Percentiles rank a stretch among this genome's conserved stretches.
phyloP scores from a whole-genome alignment of 2,888 invertebrate species.

The Muschampia plurimacula region DNA sequence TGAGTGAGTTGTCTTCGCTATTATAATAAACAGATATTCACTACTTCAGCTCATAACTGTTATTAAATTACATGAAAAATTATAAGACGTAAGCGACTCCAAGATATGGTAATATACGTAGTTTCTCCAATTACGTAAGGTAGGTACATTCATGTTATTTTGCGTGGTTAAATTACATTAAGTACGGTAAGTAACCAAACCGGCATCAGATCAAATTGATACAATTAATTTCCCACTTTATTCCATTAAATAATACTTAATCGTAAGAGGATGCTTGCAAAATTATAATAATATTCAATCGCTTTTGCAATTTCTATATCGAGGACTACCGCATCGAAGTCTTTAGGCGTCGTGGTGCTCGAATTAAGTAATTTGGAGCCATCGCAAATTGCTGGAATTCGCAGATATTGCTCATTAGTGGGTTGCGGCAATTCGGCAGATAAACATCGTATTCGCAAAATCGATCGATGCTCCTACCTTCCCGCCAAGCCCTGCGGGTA shows the following conservation, averaged over 20 bases:
- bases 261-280: constrained; percentile 18
- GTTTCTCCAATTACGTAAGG: neutral
- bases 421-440: constrained; percentile 41
- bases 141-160: neutral
- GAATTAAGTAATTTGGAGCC: constrained; percentile 59
- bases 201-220: constrained; percentile 8
- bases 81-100: neutral
- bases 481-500: constrained; percentile 50
- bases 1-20: constrained; percentile 49
- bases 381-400: constrained; percentile 43
- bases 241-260: constrained; percentile 21
- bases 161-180: constrained; percentile 10
- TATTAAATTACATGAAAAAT: constrained; percentile 20
- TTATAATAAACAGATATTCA: constrained; percentile 41
- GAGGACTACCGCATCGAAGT: constrained; percentile 16
- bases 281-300: constrained; percentile 31
- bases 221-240: constrained; percentile 27
- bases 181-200: constrained; percentile 1
- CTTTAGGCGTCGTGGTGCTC: constrained; percentile 40
- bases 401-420: constrained; percentile 46
- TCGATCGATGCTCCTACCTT: constrained; percentile 51
- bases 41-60: constrained; percentile 22
- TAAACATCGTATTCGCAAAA: constrained; percentile 57
- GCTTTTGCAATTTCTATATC: constrained; percentile 23
- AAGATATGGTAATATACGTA: neutral